A percentile compares a stretch with the other conserved stretches of the same genome.
These are phyloP conservation scores for Protosalanx chinensis DNA, from an alignment of 2,797 vertebrate genomes.

Conservation along the genomic window DNA sequence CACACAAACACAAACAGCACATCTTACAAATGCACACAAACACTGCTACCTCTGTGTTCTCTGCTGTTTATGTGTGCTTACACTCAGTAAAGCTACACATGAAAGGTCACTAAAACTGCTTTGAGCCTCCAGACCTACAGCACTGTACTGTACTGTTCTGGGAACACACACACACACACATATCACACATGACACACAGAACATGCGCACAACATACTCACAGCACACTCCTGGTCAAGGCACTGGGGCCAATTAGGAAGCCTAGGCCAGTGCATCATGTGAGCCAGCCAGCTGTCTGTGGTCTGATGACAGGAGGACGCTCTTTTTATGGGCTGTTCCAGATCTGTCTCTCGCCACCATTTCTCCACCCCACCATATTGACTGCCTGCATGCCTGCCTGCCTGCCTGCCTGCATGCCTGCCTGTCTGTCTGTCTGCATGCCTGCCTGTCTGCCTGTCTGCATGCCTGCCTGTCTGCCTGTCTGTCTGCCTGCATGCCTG, in stretches of 20 bases:
- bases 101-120: conserved; percentile 58
- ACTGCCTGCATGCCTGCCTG: background rate
- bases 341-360: conserved; percentile 38
- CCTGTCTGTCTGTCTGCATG: too few relatives aligned
- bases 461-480: background rate
- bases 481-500: background rate
- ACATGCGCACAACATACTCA: conserved; percentile 27
- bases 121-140: conserved; percentile 25
- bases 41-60: background rate
- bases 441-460: too few relatives aligned
- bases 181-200: conserved; percentile 1
- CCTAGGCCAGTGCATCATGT: conserved; percentile 64
- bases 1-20: background rate
- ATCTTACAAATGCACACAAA: background rate
- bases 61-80: background rate
- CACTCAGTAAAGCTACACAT: conserved; percentile 34
- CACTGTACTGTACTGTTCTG: conserved; percentile 23
- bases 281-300: conserved; percentile 67
- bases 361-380: background rate
- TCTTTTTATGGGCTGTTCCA: conserved; percentile 50
- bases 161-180: conserved; percentile 30
- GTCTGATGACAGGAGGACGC: conserved; percentile 50
- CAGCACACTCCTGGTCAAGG: conserved; percentile 35
- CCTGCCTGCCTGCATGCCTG: too few relatives aligned
- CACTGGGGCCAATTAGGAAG: conserved; percentile 68